phyloP scores from a whole-genome alignment of 2,113 vertebrate genomes.

The Poecile atricapillus region DNA sequence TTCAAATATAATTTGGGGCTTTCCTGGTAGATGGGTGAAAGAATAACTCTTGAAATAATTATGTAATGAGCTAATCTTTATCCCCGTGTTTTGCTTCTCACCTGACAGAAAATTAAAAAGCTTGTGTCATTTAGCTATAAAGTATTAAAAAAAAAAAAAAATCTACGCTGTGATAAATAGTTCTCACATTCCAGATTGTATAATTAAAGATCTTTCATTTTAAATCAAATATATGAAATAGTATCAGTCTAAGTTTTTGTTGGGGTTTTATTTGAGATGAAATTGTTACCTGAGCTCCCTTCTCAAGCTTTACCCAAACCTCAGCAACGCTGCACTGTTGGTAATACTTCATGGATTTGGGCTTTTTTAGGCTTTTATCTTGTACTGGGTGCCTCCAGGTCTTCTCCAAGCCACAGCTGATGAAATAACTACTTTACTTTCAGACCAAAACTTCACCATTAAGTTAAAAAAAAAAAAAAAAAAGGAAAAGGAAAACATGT shows the following conservation, averaged over 20 bases:
- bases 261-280: background rate
- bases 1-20: background rate
- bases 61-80: background rate
- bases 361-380: background rate
- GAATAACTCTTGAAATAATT: background rate
- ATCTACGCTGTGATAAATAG: background rate
- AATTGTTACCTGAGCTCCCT: background rate
- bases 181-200: background rate
- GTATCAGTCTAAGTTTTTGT: background rate
- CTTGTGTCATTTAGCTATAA: background rate
- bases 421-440: background rate
- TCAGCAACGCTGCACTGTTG: background rate
- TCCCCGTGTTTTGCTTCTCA: background rate
- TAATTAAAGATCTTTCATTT: background rate
- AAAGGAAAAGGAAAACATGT: rapidly evolving
- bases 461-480: background rate
- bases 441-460: background rate
- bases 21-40: background rate
- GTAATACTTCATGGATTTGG: background rate
- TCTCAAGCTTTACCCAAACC: background rate
- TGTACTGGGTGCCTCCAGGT: background rate
- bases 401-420: background rate
- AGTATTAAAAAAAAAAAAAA: background rate
- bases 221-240: background rate
- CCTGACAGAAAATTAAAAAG: background rate